A percentile compares a stretch with the other conserved stretches of the same genome.
phyloP scores from a whole-genome alignment of 2,888 invertebrate genomes.

The Dynastes tityus region DNA sequence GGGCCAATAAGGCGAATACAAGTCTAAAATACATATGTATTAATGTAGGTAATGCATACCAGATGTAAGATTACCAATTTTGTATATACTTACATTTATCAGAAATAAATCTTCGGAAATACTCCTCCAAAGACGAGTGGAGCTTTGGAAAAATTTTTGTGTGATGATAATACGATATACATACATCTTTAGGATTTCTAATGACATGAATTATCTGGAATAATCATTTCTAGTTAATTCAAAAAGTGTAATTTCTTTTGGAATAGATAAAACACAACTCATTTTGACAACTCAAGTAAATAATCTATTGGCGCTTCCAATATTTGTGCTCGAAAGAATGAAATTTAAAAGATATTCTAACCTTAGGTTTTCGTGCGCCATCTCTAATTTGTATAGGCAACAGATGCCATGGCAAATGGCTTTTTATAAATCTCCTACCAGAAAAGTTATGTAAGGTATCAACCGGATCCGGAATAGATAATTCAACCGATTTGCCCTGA shows the following conservation, averaged over 20 bases:
- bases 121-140: conserved; percentile 29
- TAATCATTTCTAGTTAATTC: not conserved
- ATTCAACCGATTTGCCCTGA: not conserved
- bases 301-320: too few relatives aligned
- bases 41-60: not conserved
- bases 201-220: conserved; percentile 79
- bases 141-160: conserved; percentile 73
- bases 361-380: conserved; percentile 61
- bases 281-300: too few relatives aligned
- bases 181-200: conserved; percentile 82
- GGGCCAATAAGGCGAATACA: conserved; percentile 61
- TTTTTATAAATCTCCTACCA: conserved; percentile 53
- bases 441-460: not conserved
- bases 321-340: too few relatives aligned
- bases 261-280: too few relatives aligned
- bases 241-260: not conserved
- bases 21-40: conserved; percentile 55
- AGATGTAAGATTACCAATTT: too few relatives aligned
- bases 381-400: conserved; percentile 59
- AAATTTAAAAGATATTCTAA: too few relatives aligned
- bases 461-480: conserved; percentile 16
- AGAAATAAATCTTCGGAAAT: conserved; percentile 42
- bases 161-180: conserved; percentile 81
- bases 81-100: conserved; percentile 46
- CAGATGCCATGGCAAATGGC: conserved; percentile 56